Conservation (phyloP, 2,888 invertebrate genomes). For the Mesochorus sp. region DNA sequence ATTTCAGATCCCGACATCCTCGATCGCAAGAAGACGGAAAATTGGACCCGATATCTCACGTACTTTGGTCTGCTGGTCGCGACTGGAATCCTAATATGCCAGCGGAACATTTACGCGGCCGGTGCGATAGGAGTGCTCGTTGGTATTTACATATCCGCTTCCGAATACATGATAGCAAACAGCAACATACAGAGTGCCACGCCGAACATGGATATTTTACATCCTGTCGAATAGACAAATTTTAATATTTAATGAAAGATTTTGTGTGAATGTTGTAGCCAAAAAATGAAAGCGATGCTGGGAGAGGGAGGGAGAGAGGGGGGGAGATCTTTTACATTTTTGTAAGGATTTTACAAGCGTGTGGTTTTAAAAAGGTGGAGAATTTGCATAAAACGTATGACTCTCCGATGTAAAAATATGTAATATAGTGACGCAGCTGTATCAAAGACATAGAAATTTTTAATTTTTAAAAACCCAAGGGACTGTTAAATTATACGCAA, state of each 20-base stretch:
- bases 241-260: background rate
- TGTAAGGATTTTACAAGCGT: conserved; percentile 43
- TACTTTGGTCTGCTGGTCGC: conserved; percentile 93
- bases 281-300: too few species aligned
- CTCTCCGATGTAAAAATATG: conserved; percentile 49
- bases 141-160: conserved; percentile 91
- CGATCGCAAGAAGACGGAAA: conserved; percentile 84
- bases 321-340: conserved; percentile 53
- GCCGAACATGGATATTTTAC: conserved; percentile 73
- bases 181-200: conserved; percentile 74
- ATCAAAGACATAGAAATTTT: conserved; percentile 11
- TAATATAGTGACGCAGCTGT: conserved; percentile 22
- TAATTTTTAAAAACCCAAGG: background rate
- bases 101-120: conserved; percentile 90
- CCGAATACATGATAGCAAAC: conserved; percentile 88
- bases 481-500: conserved; percentile 42
- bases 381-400: background rate
- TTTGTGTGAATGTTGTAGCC: conserved; percentile 6
- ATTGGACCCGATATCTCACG: conserved; percentile 89
- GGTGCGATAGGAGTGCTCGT: conserved; percentile 91
- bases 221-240: conserved; percentile 52
- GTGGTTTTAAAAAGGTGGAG: background rate
- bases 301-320: too few species aligned
- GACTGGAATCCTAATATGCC: conserved; percentile 90
- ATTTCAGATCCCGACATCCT: conserved; percentile 67